These are phyloP conservation scores for Colius striatus DNA, from an alignment of 2,113 vertebrate genomes.

Conservation along the genomic window DNA sequence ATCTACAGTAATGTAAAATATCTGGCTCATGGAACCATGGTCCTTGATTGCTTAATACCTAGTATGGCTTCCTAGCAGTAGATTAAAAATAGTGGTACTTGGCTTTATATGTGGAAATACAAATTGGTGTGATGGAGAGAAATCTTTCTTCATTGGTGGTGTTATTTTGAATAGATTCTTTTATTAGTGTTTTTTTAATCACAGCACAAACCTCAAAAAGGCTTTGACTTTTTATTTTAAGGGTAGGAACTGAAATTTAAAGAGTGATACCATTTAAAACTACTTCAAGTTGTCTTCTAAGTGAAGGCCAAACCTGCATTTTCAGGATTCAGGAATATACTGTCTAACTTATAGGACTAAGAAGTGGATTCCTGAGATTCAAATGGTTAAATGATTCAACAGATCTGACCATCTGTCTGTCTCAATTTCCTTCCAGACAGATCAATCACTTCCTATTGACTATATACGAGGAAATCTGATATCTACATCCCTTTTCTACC, in stretches of 20 bases:
- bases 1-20: not conserved
- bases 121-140: not conserved
- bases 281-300: not conserved
- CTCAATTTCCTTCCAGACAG: not conserved
- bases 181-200: not conserved
- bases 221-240: slow-evolving; percentile 1
- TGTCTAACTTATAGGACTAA: not conserved
- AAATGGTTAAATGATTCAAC: not conserved
- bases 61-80: not conserved
- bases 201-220: not conserved
- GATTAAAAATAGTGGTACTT: slow-evolving; percentile 56
- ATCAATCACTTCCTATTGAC: not conserved
- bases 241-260: not conserved
- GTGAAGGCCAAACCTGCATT: not conserved
- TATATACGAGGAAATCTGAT: not conserved
- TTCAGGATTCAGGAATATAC: fast-evolving
- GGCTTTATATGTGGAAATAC: slow-evolving; percentile 31
- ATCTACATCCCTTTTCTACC: not conserved
- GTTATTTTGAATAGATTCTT: not conserved
- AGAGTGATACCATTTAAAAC: slow-evolving; percentile 25
- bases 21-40: not conserved
- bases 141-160: not conserved
- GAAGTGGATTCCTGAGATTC: not conserved
- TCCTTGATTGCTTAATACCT: not conserved
- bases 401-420: not conserved